Evolutionary conservation across 2,888 invertebrate species (phyloP), one percentile per base, ranked within the genome.

Genomic region (Tipula lateralis): DNA sequence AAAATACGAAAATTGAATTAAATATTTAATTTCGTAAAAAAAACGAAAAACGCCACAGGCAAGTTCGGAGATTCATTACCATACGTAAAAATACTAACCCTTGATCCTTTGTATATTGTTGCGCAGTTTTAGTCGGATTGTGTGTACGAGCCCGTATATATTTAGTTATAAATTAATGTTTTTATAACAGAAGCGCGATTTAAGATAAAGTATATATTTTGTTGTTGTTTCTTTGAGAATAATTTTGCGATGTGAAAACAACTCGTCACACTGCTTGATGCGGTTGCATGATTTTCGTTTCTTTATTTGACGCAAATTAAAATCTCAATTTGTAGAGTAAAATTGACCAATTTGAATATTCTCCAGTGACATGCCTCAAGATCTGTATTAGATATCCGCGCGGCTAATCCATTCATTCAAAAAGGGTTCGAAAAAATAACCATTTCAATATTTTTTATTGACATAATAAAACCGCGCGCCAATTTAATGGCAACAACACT

Each of bases 1-100:
- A 66, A 66, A 66, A 66, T 66, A 24, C 66, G 24, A 66, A 66
- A 66, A 66, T 66, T 66, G 66, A 66, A 66, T 66, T 66, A 66
- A 66, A 66, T 66, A 66, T 66, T 66, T 66, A 66, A 66, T 66
- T 66, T 66, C 7, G 24, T 24, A 66, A 66, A 66, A n/a, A 44
- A 66, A 66, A 66, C 66, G 24, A 9, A 66, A 24, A 66, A 9
- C 24, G 24, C 66, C 24, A 66, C 66, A 66, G 66, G 66, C 66
- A 24, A 24, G 24, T 66, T 66, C 24, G 66, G 24, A 66, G 66
- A 9, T 66, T 66, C 66, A 66, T 66, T 66, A 66, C 66, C 66
- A 66, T 66, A 24, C 24, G 66, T 66, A 66, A 24, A 24, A 66
- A 66, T 7, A 24, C 66, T 66, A 66, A 66, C 66, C 66, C 24